Evolutionary conservation across 2,888 invertebrate genomes (phyloP).

Genomic region (Drosophila buzzatii): DNA sequence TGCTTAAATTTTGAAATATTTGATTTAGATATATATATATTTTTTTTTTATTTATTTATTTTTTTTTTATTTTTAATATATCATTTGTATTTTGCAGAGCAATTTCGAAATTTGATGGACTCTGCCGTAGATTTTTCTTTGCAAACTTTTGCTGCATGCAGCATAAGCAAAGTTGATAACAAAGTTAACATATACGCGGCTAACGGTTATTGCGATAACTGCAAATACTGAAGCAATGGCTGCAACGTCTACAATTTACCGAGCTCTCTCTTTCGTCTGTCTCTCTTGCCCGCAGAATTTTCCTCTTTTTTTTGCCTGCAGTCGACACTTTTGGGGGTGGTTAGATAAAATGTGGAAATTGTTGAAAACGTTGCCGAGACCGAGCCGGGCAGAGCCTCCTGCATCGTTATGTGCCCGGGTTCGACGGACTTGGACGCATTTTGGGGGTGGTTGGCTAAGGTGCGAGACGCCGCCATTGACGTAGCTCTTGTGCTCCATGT

Average conservation of each 20-base stretch:
- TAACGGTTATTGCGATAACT: conserved; percentile 54
- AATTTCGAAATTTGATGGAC: background rate
- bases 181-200: conserved; percentile 35
- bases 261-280: conserved; percentile 1
- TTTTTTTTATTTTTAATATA: too few species aligned
- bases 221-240: conserved; percentile 54
- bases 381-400: conserved; percentile 56
- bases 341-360: conserved; percentile 81
- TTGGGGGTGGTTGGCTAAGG: conserved; percentile 76
- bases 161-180: conserved; percentile 35
- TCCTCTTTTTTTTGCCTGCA: conserved; percentile 53
- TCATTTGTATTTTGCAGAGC: background rate
- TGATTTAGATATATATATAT: background rate
- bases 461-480: conserved; percentile 59
- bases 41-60: too few species aligned
- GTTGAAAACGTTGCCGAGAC: conserved; percentile 72
- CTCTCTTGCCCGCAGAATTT: conserved; percentile 58
- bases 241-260: conserved; percentile 42
- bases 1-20: background rate
- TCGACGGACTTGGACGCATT: conserved; percentile 73
- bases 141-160: conserved; percentile 14
- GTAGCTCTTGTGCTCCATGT: conserved; percentile 39
- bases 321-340: conserved; percentile 80
- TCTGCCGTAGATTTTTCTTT: too few species aligned
- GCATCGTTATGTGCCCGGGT: conserved; percentile 80